A percentile compares a stretch with the other conserved stretches of the same genome.
These are phyloP conservation scores for Calliphora vicina DNA, from an alignment of 1,140 invertebrate species.

Conservation along the genomic window DNA sequence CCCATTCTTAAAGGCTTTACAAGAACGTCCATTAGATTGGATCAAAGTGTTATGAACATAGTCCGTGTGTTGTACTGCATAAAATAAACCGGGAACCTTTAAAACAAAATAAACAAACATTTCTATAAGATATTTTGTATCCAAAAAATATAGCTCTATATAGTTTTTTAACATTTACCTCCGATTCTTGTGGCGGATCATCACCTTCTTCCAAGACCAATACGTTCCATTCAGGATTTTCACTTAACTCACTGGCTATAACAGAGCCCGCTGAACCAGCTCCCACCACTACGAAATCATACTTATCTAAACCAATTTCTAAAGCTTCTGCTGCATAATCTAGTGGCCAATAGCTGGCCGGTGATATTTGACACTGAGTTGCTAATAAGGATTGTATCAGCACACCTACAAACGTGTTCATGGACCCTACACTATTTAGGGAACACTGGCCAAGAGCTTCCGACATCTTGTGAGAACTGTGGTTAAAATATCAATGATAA, in stretches of 20 bases:
- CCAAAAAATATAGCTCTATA: conserved; percentile 35
- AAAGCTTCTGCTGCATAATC: conserved; percentile 66
- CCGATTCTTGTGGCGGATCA: conserved; percentile 73
- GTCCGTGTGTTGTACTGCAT: conserved; percentile 57
- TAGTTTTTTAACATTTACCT: conserved; percentile 53
- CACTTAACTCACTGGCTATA: conserved; percentile 77
- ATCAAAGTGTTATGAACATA: conserved; percentile 77
- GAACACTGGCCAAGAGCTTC: conserved; percentile 38
- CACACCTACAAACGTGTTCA: conserved; percentile 64
- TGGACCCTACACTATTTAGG: conserved; percentile 47
- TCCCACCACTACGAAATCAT: conserved; percentile 83
- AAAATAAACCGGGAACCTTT: conserved; percentile 21
- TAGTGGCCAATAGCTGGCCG: conserved; percentile 64
- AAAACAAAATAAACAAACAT: not conserved
- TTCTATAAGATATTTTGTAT: too few relatives aligned
- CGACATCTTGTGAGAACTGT: conserved; percentile 47
- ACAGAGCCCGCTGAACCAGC: conserved; percentile 85
- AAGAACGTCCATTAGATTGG: conserved; percentile 73
- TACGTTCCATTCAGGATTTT: conserved; percentile 74
- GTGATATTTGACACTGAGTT: conserved; percentile 67
- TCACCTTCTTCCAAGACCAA: conserved; percentile 81
- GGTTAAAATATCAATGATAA: too few relatives aligned
- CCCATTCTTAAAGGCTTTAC: conserved; percentile 69
- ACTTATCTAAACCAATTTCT: conserved; percentile 63
- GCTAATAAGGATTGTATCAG: conserved; percentile 66